These are phyloP conservation scores for Dasypolia templi DNA, from an alignment of 2,888 invertebrate species.

Conservation along the genomic window DNA sequence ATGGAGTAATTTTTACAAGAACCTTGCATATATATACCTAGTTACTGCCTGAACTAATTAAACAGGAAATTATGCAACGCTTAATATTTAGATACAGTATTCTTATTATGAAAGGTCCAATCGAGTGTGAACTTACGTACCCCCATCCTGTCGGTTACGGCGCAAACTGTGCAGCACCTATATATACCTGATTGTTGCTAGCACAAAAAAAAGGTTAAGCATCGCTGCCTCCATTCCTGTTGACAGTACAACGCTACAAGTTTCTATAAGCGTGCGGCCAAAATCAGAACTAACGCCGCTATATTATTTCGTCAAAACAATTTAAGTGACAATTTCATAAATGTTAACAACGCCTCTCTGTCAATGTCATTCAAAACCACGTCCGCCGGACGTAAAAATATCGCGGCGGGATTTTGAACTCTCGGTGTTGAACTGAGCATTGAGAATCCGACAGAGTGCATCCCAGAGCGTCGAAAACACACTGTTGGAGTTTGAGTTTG, in stretches of 20 bases:
- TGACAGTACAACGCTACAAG: background rate
- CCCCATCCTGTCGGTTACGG: slow-evolving; percentile 44
- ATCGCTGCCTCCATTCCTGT: background rate
- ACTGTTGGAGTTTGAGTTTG: no score
- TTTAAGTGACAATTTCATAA: background rate
- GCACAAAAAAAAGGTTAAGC: slow-evolving; percentile 7
- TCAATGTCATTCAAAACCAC: background rate
- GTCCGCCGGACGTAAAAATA: no score
- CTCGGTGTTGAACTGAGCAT: no score
- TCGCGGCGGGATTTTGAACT: no score
- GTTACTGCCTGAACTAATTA: background rate
- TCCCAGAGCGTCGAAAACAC: no score
- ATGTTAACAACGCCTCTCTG: background rate
- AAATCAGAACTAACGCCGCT: background rate
- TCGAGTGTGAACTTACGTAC: slow-evolving; percentile 28
- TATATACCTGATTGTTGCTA: background rate
- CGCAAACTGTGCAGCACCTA: background rate
- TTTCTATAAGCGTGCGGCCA: background rate
- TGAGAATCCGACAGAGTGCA: no score
- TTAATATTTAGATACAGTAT: slow-evolving; percentile 19
- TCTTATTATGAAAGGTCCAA: slow-evolving; percentile 47
- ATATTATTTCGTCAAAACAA: background rate
- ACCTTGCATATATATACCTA: background rate
- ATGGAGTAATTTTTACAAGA: background rate
- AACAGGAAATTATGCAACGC: slow-evolving; percentile 21